Evolutionary conservation across 2,113 vertebrate species (phyloP), one percentile per base, ranked within the genome.

Genomic region (Mirounga angustirostris): DNA sequence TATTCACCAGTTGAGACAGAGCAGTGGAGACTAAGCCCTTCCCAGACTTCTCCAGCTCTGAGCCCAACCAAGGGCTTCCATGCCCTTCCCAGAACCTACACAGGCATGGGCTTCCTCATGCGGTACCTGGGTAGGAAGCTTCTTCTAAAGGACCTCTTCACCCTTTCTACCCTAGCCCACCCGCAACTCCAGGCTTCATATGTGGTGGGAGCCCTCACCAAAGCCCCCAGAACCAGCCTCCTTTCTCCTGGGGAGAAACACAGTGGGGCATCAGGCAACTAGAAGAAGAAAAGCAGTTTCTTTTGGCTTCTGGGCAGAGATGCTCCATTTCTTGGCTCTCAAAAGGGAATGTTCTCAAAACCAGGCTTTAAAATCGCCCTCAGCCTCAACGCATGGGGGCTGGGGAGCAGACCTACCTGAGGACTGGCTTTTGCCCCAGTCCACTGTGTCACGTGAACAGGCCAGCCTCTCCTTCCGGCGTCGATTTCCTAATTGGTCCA

Each of bases 91-190:
- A 3, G 54, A 86, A 21, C 13, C 79, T 19, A 7, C 46, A 26
- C 1, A 8, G 54, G 14, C 28, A 0, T 3, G 28, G 24, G 21
- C 71, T 50, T 65, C 83, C 63, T 52, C n/a, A 3, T 0, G 0
- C 0, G 1, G 43, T 15, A 7, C 36, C 1, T 2, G 11, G 43
- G 19, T 18, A 24, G 56, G 28, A 2, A 0, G 40, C n/a, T 43
- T 22, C 82, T 63, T 7, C 50, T 19, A 5, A 24, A 52, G 21
- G 43, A 33, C 26, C 24, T 18, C 50, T 2, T 54, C 40, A 26
- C 24, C 81, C 36, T 59, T 40, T 43, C 94, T 26, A 79, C 18
- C 26, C 26, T 19, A 83, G 33, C 30, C 46, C 9, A 28, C 63
- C 74, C 43, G 43, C 33, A 69, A 14, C 18, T 33, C 15, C n/a